These are phyloP conservation scores for Botrylloides violaceus DNA, from an alignment of 23 tunicate genomes.

Conservation along the genomic window DNA sequence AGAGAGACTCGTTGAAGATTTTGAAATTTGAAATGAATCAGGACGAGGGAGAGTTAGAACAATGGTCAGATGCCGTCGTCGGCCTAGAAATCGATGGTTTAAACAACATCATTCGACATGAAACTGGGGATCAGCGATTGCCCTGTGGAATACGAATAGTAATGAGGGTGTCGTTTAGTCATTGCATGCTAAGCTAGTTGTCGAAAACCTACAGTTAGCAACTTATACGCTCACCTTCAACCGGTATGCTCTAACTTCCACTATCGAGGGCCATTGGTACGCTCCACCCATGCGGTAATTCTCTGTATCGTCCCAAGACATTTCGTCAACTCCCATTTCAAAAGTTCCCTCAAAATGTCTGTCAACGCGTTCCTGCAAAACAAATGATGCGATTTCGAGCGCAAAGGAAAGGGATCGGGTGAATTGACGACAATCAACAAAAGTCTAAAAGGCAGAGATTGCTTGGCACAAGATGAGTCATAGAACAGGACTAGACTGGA, in stretches of 20 bases:
- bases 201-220: too few species aligned
- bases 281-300: slow-evolving; percentile 85
- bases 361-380: slow-evolving; percentile 54
- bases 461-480: too few species aligned
- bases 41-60: not conserved
- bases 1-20: too few species aligned
- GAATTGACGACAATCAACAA: not conserved
- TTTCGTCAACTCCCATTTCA: slow-evolving; percentile 89
- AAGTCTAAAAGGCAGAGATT: not conserved
- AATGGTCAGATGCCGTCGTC: not conserved
- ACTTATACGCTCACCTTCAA: slow-evolving; percentile 23
- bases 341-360: slow-evolving; percentile 58
- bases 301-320: slow-evolving; percentile 90
- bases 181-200: too few species aligned
- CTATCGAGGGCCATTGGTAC: slow-evolving; percentile 63
- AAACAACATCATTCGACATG: too few species aligned
- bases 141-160: too few species aligned
- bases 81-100: not conserved
- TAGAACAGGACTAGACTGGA: too few species aligned
- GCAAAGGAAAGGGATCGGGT: not conserved
- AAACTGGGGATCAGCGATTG: too few species aligned
- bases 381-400: not conserved
- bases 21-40: too few species aligned
- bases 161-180: too few species aligned
- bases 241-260: slow-evolving; percentile 60